Conservation (phyloP, 2,797 vertebrate species). For the Phoxinus dragarum region DNA sequence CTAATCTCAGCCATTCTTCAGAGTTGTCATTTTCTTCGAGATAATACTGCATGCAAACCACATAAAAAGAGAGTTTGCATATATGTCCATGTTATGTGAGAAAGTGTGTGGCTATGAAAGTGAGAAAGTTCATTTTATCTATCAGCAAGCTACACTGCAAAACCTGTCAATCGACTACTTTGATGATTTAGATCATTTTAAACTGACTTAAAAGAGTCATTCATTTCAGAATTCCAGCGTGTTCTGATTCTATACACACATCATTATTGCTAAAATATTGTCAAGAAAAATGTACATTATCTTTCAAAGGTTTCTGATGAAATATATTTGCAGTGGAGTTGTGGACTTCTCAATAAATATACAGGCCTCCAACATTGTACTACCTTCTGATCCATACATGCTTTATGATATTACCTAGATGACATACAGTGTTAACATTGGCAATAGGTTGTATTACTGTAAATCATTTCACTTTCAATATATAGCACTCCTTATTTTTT, state of each 20-base stretch:
- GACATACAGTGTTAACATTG: slow-evolving; percentile 19
- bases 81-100: neutral
- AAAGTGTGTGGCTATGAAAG: neutral
- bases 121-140: neutral
- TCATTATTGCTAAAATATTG: neutral
- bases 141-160: neutral
- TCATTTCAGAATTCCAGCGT: neutral
- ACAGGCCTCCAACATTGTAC: neutral
- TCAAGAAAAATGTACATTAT: neutral
- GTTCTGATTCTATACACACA: neutral
- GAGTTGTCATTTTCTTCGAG: neutral
- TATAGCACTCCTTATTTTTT: slow-evolving; percentile 9
- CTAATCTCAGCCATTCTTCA: too few species aligned
- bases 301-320: neutral
- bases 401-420: neutral
- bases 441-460: slow-evolving; percentile 10
- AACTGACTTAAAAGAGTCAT: neutral
- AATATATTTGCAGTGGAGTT: neutral
- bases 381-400: neutral
- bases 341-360: neutral
- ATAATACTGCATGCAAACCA: slow-evolving; percentile 1
- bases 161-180: neutral
- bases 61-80: neutral
- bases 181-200: neutral
- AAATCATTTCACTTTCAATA: slow-evolving; percentile 18